Base-by-base conservation (phyloP, 1,140 invertebrate species). In the Drosophila equinoxialis region DNA sequence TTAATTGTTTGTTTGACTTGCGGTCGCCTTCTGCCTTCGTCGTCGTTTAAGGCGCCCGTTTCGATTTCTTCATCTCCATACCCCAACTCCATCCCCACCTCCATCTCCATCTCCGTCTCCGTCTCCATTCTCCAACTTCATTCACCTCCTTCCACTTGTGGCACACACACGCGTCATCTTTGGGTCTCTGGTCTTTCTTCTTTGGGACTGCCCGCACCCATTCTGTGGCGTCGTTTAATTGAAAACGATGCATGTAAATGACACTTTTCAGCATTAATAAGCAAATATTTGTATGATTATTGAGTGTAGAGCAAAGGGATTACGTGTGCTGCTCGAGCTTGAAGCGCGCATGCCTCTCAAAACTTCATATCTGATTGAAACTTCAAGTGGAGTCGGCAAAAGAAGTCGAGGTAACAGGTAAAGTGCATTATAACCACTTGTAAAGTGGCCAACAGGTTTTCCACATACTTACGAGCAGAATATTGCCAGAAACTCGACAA, bases 261-360 rank as follows among this genome's bases (percentile, higher is more conserved):
- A 90, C 87, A 90, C 86, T 90, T 90, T 90, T 90, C 87, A 90
- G 86, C 86, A 90, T 90, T 90, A 86, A 90, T 90, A 90, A 90
- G 87, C 79, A 89, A 89, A 89, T 89, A 89, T 89, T 89, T 89
- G 84, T 89, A 89, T 89, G 84, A 89, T 89, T 89, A 89, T 89
- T 89, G 84, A 51, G 57, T 59, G 73, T 89, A 77, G 74, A 84
- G 83, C 84, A 65, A 57, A 69, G 71, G 84, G 84, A 89, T 89
- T 89, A 89, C 63, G 74, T 51, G 45, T 48, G 45, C 45, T 48
- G 45, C 8, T 66, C 75, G 60, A 82, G 60, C 61, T 68, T 71
- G 69, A 77, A 69, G 79, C 74, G 69, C 74, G 69, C 42, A 48
- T 62, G 76, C 57, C 60, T 42, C 41, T 51, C 45, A 51, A 64